Conservation (phyloP, 2,797 vertebrate genomes). For the Ambastaia sidthimunki region DNA sequence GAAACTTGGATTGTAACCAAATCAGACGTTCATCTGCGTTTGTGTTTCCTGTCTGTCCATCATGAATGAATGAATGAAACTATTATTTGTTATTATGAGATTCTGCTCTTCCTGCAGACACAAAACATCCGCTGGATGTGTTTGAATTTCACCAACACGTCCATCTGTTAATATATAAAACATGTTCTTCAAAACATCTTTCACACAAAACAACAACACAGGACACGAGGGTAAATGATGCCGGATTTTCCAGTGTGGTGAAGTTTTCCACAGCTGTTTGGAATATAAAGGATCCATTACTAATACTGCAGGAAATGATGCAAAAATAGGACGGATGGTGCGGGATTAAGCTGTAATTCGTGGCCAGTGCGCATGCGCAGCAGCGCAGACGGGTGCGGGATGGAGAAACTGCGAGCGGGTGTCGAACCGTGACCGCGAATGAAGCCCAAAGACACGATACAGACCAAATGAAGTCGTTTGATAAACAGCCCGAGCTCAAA, state of each 20-base stretch:
- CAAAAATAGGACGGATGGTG: slow-evolving; percentile 49
- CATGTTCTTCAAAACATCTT: no score
- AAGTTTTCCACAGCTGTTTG: no score
- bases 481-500: neutral
- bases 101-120: slow-evolving; percentile 45
- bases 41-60: slow-evolving; percentile 32
- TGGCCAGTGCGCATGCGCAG: slow-evolving; percentile 71
- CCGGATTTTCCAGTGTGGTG: no score
- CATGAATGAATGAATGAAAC: slow-evolving; percentile 41
- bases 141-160: no score
- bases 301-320: no score
- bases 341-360: slow-evolving; percentile 77
- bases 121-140: no score
- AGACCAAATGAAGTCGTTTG: neutral
- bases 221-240: no score
- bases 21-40: slow-evolving; percentile 51
- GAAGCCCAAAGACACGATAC: neutral
- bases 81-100: slow-evolving; percentile 33
- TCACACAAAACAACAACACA: no score
- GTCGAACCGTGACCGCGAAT: neutral
- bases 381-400: slow-evolving; percentile 22
- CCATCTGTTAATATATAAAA: no score
- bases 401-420: slow-evolving; percentile 22
- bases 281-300: no score
- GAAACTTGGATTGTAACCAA: slow-evolving; percentile 35